These are phyloP conservation scores for Solea senegalensis DNA, from an alignment of 2,113 vertebrate species.

Conservation along the genomic window DNA sequence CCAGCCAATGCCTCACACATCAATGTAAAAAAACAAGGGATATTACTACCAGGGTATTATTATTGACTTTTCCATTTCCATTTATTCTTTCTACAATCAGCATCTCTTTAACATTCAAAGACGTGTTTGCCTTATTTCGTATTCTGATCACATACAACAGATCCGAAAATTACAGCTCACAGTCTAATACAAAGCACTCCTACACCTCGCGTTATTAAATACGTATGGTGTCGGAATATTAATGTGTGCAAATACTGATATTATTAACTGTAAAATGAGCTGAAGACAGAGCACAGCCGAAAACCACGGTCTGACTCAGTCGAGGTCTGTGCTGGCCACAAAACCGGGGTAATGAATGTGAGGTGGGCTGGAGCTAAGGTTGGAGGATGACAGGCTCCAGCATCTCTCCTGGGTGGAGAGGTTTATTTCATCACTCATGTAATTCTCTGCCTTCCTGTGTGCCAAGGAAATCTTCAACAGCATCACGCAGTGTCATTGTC, in stretches of 20 bases:
- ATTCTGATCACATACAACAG: constrained; percentile 11
- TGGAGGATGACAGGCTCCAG: not conserved
- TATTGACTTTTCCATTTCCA: not conserved
- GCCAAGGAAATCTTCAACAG: constrained; percentile 19
- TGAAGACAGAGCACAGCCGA: not conserved
- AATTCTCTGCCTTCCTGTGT: constrained; percentile 31
- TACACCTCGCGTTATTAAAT: constrained; percentile 11
- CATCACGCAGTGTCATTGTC: not conserved
- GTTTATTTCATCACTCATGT: constrained; percentile 17
- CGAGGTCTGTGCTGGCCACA: not conserved
- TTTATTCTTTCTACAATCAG: not conserved
- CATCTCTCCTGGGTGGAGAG: constrained; percentile 9
- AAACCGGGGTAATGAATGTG: constrained; percentile 32
- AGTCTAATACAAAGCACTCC: constrained; percentile 8
- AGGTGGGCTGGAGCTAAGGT: constrained; percentile 12
- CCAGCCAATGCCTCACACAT: constrained; percentile 9
- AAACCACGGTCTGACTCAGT: not conserved
- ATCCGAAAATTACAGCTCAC: constrained; percentile 16
- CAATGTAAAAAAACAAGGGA: not conserved
- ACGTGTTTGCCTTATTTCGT: not conserved
- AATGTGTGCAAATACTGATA: constrained; percentile 12
- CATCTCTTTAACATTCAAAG: constrained; percentile 9
- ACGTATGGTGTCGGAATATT: constrained; percentile 4
- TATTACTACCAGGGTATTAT: not conserved
- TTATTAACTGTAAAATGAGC: constrained; percentile 11